Base-by-base conservation (phyloP, 2,888 invertebrate species). In the Torymus texanus region DNA sequence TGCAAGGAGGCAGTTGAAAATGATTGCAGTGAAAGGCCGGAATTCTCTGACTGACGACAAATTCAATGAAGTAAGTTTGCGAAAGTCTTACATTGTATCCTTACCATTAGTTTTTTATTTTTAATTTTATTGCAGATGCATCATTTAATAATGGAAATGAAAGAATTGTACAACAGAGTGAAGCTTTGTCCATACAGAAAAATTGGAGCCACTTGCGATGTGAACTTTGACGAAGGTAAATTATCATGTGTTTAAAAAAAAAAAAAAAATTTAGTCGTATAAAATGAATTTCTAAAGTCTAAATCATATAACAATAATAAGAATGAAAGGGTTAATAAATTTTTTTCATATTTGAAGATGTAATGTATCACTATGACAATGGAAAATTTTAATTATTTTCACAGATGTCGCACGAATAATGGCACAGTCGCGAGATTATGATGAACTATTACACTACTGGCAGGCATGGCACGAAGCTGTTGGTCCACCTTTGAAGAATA, bases 361-460 rank as follows among this genome's bases (percentile, higher is more conserved):
- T 41, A 41, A 41, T 1, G 8, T 8, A 41, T 41, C 8, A 8
- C 5, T 41, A 41, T 41, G 8, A 8, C 8, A 41, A 29, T 41
- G 41, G 41, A 4, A 41, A 41, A 41, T 41, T 41, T 8, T 41
- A 1, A 41, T 41, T 41, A 41, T 41, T 41, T 41, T 41, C 41
- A 24, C 83, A 91, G 92, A 92, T 82, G 84, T 92, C 10, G 90
- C 87, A n/a, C 87, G 90, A 79, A 93, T 95, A 56, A 92, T 96
- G 91, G 93, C 94, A 0, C 93, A 93, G 86, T 95, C 95, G 0
- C 92, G 94, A 81, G 94, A 96, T 84, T 95, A 95, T 83, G 93
- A 94, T 24, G 95, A 96, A 86, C 90, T 97, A 65, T 86, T 94
- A 18, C 94, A 95, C 84, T 94, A 95, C 0, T 97, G 97, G 97